These are phyloP conservation scores for Notolabrus celidotus DNA, from an alignment of 2,797 vertebrate species.

Conservation along the genomic window DNA sequence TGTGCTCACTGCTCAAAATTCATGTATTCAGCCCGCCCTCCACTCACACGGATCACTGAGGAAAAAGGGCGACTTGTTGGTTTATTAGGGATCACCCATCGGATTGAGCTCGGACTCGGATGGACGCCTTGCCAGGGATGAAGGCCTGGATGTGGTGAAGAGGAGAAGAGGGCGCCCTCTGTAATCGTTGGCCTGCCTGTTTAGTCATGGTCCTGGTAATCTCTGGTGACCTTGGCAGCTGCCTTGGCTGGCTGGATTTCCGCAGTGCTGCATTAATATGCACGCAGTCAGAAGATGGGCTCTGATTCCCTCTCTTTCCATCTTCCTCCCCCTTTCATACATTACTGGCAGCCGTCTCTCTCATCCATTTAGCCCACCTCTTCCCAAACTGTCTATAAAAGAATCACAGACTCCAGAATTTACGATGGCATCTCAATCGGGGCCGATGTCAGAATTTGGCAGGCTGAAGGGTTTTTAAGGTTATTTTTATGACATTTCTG, in stretches of 20 bases:
- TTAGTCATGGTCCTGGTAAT: constrained; percentile 80
- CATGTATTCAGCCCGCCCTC: constrained; percentile 62
- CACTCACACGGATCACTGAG: constrained; percentile 43
- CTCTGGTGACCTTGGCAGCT: constrained; percentile 79
- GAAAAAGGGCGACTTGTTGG: constrained; percentile 49
- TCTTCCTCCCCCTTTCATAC: constrained; percentile 27
- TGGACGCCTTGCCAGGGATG: neutral
- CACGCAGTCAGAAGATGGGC: constrained; percentile 55
- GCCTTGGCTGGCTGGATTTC: constrained; percentile 64
- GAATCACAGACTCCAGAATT: constrained; percentile 72
- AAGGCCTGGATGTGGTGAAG: constrained; percentile 31
- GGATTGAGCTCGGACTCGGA: constrained; percentile 12
- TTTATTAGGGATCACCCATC: constrained; percentile 53
- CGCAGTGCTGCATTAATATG: constrained; percentile 73
- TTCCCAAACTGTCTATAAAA: constrained; percentile 71
- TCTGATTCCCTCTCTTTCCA: constrained; percentile 3
- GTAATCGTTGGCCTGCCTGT: constrained; percentile 61
- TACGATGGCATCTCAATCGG: constrained; percentile 67
- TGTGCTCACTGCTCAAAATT: constrained; percentile 60
- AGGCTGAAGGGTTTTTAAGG: constrained; percentile 71
- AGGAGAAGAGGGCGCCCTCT: constrained; percentile 20
- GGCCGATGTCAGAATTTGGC: constrained; percentile 69
- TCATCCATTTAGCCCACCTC: constrained; percentile 65
- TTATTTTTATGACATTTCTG: constrained; percentile 68
- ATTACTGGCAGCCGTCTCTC: constrained; percentile 60